Evolutionary conservation across 23 tunicate species (phyloP).

Genomic region (Halocynthia roretzi): DNA sequence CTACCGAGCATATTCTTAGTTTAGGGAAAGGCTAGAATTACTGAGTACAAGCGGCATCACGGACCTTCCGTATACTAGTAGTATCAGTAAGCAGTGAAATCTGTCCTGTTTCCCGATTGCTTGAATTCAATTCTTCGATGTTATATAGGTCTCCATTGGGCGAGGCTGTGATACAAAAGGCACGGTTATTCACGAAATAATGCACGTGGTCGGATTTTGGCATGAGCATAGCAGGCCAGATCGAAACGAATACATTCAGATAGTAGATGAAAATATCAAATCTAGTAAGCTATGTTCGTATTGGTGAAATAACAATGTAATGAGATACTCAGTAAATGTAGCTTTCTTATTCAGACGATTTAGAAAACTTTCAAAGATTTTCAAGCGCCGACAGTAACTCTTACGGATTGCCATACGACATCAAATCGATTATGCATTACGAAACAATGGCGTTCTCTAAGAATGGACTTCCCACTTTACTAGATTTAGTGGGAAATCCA

Average conservation of each 20-base stretch:
- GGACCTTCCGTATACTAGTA: too few relatives aligned
- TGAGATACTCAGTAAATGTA: not conserved
- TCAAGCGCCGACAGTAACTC: not conserved
- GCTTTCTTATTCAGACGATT: not conserved
- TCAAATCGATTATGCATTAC: conserved; percentile 1
- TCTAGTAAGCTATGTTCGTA: not conserved
- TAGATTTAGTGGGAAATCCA: not conserved
- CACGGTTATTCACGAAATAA: not conserved
- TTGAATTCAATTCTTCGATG: too few relatives aligned
- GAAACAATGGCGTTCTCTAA: not conserved
- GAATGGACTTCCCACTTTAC: conserved; percentile 4
- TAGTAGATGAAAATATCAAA: not conserved
- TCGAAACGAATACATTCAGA: not conserved
- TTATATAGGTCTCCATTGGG: not conserved
- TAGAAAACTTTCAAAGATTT: conserved; percentile 1
- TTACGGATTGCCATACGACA: conserved; percentile 1
- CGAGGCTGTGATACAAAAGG: conserved; percentile 5
- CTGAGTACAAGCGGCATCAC: too few relatives aligned
- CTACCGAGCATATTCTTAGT: not conserved
- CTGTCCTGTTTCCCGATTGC: too few relatives aligned
- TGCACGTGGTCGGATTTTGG: conserved; percentile 2
- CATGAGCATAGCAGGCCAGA: conserved; percentile 13
- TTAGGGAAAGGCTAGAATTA: not conserved
- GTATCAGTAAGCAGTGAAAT: too few relatives aligned
- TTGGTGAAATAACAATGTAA: not conserved